phyloP scores from a whole-genome alignment of 2,113 vertebrate genomes.

The Centropristis striata region DNA sequence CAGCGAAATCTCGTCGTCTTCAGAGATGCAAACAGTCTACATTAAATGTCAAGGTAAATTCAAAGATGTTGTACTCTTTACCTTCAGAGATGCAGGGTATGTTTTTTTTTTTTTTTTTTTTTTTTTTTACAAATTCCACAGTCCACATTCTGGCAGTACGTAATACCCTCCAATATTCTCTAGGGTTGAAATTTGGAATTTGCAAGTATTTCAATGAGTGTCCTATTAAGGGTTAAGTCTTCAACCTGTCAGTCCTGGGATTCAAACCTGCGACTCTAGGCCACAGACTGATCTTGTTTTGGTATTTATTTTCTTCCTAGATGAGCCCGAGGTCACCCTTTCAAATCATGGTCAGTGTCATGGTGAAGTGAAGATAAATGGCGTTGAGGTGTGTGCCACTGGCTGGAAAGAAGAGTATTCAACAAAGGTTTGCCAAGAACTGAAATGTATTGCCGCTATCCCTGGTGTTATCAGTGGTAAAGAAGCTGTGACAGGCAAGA shows the following conservation, averaged over 20 bases:
- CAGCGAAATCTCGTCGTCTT: accelerated
- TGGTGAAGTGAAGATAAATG: conserved; percentile 60
- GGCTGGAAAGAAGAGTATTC: accelerated
- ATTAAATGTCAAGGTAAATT: conserved; percentile 69
- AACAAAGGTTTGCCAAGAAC: conserved; percentile 53
- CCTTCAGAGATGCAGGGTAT: no score
- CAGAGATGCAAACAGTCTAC: conserved; percentile 2
- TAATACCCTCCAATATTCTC: no score
- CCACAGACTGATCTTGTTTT: not conserved
- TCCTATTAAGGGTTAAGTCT: no score
- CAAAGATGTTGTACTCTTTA: not conserved
- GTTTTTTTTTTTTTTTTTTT: no score
- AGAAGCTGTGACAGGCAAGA: accelerated
- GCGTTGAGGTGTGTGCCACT: not conserved
- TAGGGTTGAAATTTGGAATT: no score
- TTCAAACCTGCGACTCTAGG: no score
- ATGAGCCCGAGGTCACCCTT: not conserved
- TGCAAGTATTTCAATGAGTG: no score
- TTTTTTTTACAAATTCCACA: no score
- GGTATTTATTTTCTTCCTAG: conserved; percentile 32
- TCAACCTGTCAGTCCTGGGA: no score
- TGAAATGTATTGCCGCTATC: conserved; percentile 4
- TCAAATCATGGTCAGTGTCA: accelerated
- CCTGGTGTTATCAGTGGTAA: accelerated
- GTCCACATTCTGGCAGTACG: no score